Evolutionary conservation across 1,140 invertebrate genomes (phyloP), one percentile per base, ranked within the genome.

Genomic region (Brachionus paranguensis): DNA sequence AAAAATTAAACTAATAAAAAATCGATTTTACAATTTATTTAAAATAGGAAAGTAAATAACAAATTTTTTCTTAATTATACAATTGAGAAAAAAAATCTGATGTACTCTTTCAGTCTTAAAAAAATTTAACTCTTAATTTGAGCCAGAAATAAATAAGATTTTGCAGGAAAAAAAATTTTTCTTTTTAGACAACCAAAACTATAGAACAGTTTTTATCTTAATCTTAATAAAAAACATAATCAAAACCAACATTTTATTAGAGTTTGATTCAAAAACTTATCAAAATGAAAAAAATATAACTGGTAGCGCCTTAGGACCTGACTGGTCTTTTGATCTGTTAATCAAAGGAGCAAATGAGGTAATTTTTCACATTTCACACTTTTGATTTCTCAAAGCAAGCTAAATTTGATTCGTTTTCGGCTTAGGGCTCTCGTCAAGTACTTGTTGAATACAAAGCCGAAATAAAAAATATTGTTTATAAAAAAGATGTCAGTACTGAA

Each of bases 281-380:
- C 90, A 90, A 84, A 88, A 90, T 83, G 87, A 87, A 55, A 85
- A 72, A 89, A 84, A 86, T 86, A 84, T 89, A 90, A 87, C 86
- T 74, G 95, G 96, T 20, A 94, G 94, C 86, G 95, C 96, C 7
- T 90, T 99, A 70, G 96, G 96, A 0, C 96, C 96, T 60, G 96
- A 99, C 89, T 99, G 96, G 96, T 93, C 95, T 87, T 89, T 91
- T 76, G 91, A 92, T 86, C 90, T 94, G 55, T 89, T 92, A 84
- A 89, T 94, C n/a, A 89, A 89, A 78, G 93, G 93, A 27, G 88
- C 87, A 85, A 86, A 27, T 81, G 55, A 33, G 55, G 60, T 84
- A 53, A 76, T 8, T 29, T 53, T 68, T 33, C 43, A 5, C 33
- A 37, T 7, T 37, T 7, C 33, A 37, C 33, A 37, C 33, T 37